Percentiles rank a stretch among this genome's conserved stretches.
These are phyloP conservation scores for Melangyna quadrimaculata DNA, from an alignment of 2,888 invertebrate genomes.

Conservation along the genomic window DNA sequence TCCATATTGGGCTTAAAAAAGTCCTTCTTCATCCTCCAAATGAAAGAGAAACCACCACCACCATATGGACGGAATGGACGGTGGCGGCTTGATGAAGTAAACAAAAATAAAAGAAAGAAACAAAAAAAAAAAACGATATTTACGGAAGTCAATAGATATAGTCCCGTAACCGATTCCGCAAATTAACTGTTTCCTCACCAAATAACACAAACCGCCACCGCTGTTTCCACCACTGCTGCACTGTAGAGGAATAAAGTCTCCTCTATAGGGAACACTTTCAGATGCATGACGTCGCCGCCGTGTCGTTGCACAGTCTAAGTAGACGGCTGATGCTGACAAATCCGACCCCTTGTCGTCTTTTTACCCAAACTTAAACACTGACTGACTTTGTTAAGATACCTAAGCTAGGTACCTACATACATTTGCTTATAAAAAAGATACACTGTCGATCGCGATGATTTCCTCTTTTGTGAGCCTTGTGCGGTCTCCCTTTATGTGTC, in stretches of 20 bases:
- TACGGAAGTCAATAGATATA: slow-evolving; percentile 73
- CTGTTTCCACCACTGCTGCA: not conserved
- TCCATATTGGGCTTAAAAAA: slow-evolving; percentile 21
- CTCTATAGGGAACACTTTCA: slow-evolving; percentile 54
- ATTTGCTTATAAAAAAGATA: slow-evolving; percentile 39
- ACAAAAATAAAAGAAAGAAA: slow-evolving; percentile 62
- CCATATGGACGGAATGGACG: not conserved
- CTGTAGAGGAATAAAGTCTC: not conserved
- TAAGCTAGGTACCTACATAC: no score
- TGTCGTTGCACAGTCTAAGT: slow-evolving; percentile 13
- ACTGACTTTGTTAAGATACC: slow-evolving; percentile 26
- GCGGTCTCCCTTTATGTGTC: slow-evolving; percentile 72
- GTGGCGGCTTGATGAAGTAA: slow-evolving; percentile 51
- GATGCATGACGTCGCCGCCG: slow-evolving; percentile 60
- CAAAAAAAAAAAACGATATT: slow-evolving; percentile 71
- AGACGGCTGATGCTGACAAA: slow-evolving; percentile 57
- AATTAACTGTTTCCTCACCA: slow-evolving; percentile 73
- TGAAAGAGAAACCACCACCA: slow-evolving; percentile 70
- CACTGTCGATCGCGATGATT: slow-evolving; percentile 68
- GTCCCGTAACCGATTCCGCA: slow-evolving; percentile 72
- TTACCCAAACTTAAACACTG: not conserved
- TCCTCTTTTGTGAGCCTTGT: slow-evolving; percentile 64
- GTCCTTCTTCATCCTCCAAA: slow-evolving; percentile 54
- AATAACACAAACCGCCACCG: slow-evolving; percentile 52
- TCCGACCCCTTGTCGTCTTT: slow-evolving; percentile 44